A percentile compares a stretch with the other conserved stretches of the same genome.
Evolutionary conservation across 2,888 invertebrate species (phyloP).

Genomic region (Dryobota labecula): DNA sequence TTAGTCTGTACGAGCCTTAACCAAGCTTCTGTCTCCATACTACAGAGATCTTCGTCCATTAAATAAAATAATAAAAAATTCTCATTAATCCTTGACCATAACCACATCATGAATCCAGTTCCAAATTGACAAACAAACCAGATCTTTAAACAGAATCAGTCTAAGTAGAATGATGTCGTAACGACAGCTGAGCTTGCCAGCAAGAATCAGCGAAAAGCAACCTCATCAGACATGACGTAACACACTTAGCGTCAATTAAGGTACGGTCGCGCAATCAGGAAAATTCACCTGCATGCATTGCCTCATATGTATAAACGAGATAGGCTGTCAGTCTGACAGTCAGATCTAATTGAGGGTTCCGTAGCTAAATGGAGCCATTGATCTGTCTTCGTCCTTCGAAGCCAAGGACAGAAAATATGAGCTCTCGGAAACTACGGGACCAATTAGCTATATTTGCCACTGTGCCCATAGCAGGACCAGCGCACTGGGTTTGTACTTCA

Average conservation of each 20-base stretch:
- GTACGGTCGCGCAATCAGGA: slow-evolving; percentile 53
- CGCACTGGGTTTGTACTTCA: not conserved
- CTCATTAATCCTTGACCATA: slow-evolving; percentile 12
- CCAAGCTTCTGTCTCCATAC: not conserved
- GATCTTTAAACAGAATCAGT: slow-evolving; percentile 1
- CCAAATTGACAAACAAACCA: slow-evolving; percentile 25
- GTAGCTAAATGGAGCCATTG: not conserved
- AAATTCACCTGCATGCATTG: slow-evolving; percentile 54
- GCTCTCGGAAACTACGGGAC: not conserved
- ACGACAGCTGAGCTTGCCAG: slow-evolving; percentile 20
- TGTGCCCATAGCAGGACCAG: not conserved
- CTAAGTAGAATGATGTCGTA: slow-evolving; percentile 29
- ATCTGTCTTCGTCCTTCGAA: not conserved
- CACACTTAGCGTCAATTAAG: slow-evolving; percentile 60
- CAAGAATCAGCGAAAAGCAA: slow-evolving; percentile 27
- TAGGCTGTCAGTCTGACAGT: not conserved
- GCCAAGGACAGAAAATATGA: not conserved
- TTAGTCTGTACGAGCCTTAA: no score
- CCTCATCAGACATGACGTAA: slow-evolving; percentile 59
- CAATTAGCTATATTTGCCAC: not conserved
- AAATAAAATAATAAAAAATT: not conserved
- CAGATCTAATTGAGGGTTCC: not conserved
- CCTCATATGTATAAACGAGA: slow-evolving; percentile 38
- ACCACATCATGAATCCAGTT: slow-evolving; percentile 11
- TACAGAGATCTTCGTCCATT: not conserved